Conservation (phyloP, 2,888 invertebrate genomes). For the Eupeodes latifasciatus region DNA sequence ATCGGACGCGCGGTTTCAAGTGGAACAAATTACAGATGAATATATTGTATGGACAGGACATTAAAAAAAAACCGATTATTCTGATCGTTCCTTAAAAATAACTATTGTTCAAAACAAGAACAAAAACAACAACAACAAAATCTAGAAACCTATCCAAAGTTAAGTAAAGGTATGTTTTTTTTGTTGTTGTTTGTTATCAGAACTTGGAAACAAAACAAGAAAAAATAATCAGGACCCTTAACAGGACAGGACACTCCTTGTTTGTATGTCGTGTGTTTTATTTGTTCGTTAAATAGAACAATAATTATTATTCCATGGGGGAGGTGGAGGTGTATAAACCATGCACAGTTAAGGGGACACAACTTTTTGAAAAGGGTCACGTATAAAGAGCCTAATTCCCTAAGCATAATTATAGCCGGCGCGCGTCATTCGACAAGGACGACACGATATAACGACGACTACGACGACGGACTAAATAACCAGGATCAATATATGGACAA, state of each 20-base stretch:
- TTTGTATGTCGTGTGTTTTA: conserved; percentile 52
- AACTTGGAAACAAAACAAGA: not conserved
- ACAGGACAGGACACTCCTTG: conserved; percentile 54
- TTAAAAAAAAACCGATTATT: conserved; percentile 45
- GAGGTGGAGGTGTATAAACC: conserved; percentile 7
- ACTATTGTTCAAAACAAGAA: conserved; percentile 27
- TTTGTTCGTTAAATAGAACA: conserved; percentile 67
- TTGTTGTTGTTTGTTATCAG: not conserved
- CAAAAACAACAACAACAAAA: no score
- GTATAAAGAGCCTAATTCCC: conserved; percentile 59
- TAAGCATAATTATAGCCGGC: conserved; percentile 54
- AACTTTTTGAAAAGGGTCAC: conserved; percentile 44
- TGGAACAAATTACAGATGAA: conserved; percentile 17
- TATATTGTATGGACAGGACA: conserved; percentile 17
- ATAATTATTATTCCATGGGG: conserved; percentile 63
- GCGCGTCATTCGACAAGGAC: conserved; percentile 43
- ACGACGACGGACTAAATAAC: conserved; percentile 59
- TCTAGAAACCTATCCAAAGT: not conserved
- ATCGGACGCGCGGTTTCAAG: conserved; percentile 35
- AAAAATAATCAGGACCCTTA: conserved; percentile 21
- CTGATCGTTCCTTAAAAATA: conserved; percentile 50
- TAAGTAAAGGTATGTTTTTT: not conserved
- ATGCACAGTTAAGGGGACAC: conserved; percentile 36
- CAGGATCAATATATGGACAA: conserved; percentile 45
- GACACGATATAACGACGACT: no score